A percentile compares a stretch with the other conserved stretches of the same genome.
Evolutionary conservation across 2,888 invertebrate species (phyloP).

Genomic region (Sphinx pinastri): DNA sequence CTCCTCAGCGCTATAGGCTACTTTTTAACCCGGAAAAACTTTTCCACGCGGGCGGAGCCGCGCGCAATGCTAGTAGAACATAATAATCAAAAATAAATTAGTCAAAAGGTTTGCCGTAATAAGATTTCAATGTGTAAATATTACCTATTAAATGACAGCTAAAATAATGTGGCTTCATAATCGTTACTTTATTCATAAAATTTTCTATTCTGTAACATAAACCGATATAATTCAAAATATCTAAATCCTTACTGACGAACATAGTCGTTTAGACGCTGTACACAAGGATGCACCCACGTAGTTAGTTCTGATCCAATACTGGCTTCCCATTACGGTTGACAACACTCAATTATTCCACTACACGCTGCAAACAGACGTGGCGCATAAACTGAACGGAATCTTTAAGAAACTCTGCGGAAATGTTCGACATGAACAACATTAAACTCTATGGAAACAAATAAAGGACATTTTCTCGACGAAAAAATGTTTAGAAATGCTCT

Average conservation of each 20-base stretch:
- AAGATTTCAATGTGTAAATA: too few relatives aligned
- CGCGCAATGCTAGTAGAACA: too few relatives aligned
- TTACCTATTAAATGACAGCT: neutral
- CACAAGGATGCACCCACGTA: slow-evolving; percentile 3
- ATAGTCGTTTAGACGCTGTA: neutral
- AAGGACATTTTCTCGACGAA: too few relatives aligned
- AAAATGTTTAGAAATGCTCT: neutral
- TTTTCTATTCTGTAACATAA: too few relatives aligned
- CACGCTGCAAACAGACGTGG: slow-evolving; percentile 17
- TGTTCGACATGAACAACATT: neutral
- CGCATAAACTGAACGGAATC: neutral
- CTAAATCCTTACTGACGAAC: neutral
- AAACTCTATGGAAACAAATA: too few relatives aligned
- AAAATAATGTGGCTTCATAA: neutral
- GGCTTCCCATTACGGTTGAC: slow-evolving; percentile 25
- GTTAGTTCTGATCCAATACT: slow-evolving; percentile 3
- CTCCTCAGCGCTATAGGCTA: too few relatives aligned
- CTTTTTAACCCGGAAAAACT: too few relatives aligned
- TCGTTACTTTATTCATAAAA: neutral
- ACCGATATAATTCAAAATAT: neutral
- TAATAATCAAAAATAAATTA: too few relatives aligned
- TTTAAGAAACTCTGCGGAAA: neutral
- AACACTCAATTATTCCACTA: slow-evolving; percentile 29
- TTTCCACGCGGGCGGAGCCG: too few relatives aligned
- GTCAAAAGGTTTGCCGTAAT: too few relatives aligned